These are phyloP conservation scores for Didymodactylos carnosus DNA, from an alignment of 2,888 invertebrate genomes.

Conservation along the genomic window DNA sequence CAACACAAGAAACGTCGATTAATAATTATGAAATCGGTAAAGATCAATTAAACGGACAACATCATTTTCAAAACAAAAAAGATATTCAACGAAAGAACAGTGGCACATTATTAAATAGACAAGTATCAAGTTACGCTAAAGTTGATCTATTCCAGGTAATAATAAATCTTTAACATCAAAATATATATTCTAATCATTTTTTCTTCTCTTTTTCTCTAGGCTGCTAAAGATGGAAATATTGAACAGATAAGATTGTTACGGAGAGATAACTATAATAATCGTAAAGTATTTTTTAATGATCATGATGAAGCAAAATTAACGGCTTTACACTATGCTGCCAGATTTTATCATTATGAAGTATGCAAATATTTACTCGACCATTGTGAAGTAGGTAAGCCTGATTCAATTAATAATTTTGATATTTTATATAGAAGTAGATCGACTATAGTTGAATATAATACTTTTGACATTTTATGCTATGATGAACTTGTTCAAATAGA, in stretches of 20 bases:
- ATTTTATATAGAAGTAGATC: too few relatives aligned
- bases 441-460: too few relatives aligned
- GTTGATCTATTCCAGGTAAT: slow-evolving; percentile 4
- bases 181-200: not conserved
- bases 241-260: not conserved
- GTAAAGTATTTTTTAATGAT: not conserved
- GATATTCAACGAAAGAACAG: too few relatives aligned
- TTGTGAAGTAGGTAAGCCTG: too few relatives aligned
- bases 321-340: not conserved
- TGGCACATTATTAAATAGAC: too few relatives aligned
- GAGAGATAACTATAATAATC: not conserved
- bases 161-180: not conserved
- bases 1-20: too few relatives aligned
- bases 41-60: too few relatives aligned
- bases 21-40: too few relatives aligned
- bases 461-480: too few relatives aligned
- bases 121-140: not conserved
- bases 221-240: not conserved
- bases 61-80: too few relatives aligned
- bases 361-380: not conserved
- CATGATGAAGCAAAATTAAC: not conserved
- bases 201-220: not conserved
- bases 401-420: too few relatives aligned
- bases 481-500: too few relatives aligned
- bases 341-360: not conserved